These are phyloP conservation scores for Thymallus thymallus DNA, from an alignment of 2,113 vertebrate species.

Conservation along the genomic window DNA sequence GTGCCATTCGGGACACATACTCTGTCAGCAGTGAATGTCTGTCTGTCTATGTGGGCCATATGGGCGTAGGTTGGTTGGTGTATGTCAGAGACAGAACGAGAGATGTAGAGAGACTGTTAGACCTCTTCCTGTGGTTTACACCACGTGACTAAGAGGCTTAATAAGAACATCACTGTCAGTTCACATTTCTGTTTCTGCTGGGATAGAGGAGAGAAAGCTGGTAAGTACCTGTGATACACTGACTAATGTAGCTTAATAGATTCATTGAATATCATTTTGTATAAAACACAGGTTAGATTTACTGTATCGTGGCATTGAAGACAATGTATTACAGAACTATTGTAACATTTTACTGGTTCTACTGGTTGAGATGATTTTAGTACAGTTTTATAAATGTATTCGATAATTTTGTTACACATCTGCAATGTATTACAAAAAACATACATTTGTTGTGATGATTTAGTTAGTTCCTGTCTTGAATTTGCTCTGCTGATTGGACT, in stretches of 20 bases:
- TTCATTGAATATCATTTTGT: neutral
- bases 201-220: slow-evolving; percentile 51
- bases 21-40: slow-evolving; percentile 36
- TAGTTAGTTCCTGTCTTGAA: neutral
- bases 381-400: no score
- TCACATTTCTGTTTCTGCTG: slow-evolving; percentile 57
- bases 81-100: neutral
- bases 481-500: neutral
- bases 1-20: no score
- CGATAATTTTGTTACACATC: no score
- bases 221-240: slow-evolving; percentile 33
- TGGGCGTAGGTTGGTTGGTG: slow-evolving; percentile 9
- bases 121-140: slow-evolving; percentile 81
- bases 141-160: slow-evolving; percentile 73
- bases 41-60: slow-evolving; percentile 31
- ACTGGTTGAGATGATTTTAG: no score
- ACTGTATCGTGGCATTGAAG: no score
- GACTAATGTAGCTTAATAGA: neutral
- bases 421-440: no score
- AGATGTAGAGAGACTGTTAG: slow-evolving; percentile 68
- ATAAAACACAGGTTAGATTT: neutral
- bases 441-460: neutral
- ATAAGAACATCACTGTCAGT: slow-evolving; percentile 70
- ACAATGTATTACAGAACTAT: neutral
- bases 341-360: neutral